phyloP scores from a whole-genome alignment of 1,140 invertebrate species.

The Drosophila pandora region DNA sequence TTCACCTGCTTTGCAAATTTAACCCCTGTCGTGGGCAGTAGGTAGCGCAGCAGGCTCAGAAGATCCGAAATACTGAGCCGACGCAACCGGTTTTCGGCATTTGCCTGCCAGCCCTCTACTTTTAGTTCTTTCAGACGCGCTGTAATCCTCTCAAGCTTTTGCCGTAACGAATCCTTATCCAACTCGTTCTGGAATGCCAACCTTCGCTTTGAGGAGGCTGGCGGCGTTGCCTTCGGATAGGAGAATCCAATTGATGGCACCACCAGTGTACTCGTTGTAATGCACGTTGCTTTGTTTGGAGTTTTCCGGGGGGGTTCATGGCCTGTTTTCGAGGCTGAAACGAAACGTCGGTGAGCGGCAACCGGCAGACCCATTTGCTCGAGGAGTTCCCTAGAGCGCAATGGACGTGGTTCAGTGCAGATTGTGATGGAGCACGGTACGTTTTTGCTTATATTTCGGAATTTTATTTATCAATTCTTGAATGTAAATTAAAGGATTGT shows the following conservation, averaged over 20 bases:
- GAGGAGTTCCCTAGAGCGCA: conserved; percentile 31
- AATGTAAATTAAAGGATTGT: not conserved
- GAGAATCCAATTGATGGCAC: conserved; percentile 39
- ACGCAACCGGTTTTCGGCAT: conserved; percentile 14
- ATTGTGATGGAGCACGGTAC: not conserved
- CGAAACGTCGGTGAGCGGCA: not conserved
- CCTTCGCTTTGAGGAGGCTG: conserved; percentile 7
- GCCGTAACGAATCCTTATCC: conserved; percentile 2
- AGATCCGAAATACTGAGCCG: conserved; percentile 40
- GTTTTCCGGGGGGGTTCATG: not conserved
- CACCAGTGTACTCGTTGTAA: conserved; percentile 13
- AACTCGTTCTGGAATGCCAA: conserved; percentile 11
- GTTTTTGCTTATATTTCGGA: not conserved
- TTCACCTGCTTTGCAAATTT: conserved; percentile 1
- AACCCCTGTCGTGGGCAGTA: conserved; percentile 23
- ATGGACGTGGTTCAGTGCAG: conserved; percentile 8
- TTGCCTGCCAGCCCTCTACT: conserved; percentile 13
- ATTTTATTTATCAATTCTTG: not conserved
- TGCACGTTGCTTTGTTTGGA: conserved; percentile 9
- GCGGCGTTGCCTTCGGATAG: conserved; percentile 30
- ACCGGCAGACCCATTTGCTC: conserved; percentile 11
- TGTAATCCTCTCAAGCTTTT: conserved; percentile 24
- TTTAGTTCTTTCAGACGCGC: not conserved
- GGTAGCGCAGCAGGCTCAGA: conserved; percentile 25
- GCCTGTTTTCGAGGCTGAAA: conserved; percentile 18